These are phyloP conservation scores for Dorcus hopei DNA, from an alignment of 2,888 invertebrate genomes.

Conservation along the genomic window DNA sequence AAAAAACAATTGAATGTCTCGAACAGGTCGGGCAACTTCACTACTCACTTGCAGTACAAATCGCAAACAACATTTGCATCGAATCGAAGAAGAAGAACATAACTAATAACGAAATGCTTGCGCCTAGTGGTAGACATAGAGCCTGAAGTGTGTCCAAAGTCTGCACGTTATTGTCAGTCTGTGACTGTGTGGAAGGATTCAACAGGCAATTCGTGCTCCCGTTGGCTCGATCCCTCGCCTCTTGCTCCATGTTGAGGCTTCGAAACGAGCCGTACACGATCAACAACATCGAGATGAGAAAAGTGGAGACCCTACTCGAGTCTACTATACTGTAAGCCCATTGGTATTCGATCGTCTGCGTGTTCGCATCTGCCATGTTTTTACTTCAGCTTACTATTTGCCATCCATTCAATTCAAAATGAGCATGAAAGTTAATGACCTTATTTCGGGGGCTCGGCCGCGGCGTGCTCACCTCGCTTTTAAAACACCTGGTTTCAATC, in stretches of 20 bases:
- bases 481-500: slow-evolving; percentile 20
- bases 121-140: slow-evolving; percentile 91
- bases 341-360: slow-evolving; percentile 58
- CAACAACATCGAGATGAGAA: slow-evolving; percentile 93
- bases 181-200: slow-evolving; percentile 41
- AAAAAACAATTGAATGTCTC: slow-evolving; percentile 5
- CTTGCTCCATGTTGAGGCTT: slow-evolving; percentile 93
- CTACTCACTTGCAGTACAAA: slow-evolving; percentile 92
- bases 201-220: slow-evolving; percentile 44
- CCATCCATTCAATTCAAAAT: slow-evolving; percentile 15
- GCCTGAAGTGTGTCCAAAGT: slow-evolving; percentile 97
- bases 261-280: slow-evolving; percentile 98
- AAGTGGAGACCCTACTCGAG: slow-evolving; percentile 94
- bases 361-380: slow-evolving; percentile 25
- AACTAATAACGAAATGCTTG: slow-evolving; percentile 90
- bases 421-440: slow-evolving; percentile 27
- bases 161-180: slow-evolving; percentile 61
- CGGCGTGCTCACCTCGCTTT: slow-evolving; percentile 17
- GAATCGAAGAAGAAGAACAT: slow-evolving; percentile 99
- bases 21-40: too few species aligned
- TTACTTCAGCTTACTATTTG: slow-evolving; percentile 15
- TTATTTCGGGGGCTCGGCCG: slow-evolving; percentile 11
- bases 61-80: slow-evolving; percentile 93
- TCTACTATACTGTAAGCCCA: slow-evolving; percentile 97
- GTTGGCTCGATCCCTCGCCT: slow-evolving; percentile 73